phyloP scores from a whole-genome alignment of 2,113 vertebrate genomes.

The Typhlomys cinereus region DNA sequence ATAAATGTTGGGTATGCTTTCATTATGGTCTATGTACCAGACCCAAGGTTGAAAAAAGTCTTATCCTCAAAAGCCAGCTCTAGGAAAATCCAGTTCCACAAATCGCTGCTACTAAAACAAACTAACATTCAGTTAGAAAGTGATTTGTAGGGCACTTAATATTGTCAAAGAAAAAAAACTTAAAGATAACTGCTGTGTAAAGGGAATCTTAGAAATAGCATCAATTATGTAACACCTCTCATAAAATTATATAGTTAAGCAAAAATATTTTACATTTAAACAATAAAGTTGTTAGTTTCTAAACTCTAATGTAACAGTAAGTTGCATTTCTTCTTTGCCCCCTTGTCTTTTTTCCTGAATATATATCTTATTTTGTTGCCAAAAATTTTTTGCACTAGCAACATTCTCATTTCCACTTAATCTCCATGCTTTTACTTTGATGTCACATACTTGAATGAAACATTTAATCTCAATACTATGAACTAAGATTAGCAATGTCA shows the following conservation, averaged over 20 bases:
- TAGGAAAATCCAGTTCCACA: not conserved
- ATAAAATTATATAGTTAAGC: not conserved
- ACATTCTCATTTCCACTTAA: conserved; percentile 42
- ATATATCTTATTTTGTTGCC: conserved; percentile 19
- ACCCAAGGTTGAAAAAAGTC: not conserved
- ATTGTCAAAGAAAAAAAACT: not conserved
- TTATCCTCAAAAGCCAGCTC: not conserved
- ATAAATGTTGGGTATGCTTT: not conserved
- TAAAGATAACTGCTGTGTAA: not conserved
- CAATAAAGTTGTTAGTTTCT: not conserved
- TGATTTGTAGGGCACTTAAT: not conserved
- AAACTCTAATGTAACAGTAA: not conserved
- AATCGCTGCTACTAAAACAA: not conserved
- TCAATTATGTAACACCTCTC: not conserved
- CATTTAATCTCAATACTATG: not conserved
- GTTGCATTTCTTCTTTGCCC: not conserved
- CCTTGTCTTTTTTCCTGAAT: not conserved
- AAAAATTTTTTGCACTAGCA: conserved; percentile 8
- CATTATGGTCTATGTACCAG: not conserved
- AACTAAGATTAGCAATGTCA: conserved; percentile 18
- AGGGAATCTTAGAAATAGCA: not conserved
- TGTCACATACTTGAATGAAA: conserved; percentile 19
- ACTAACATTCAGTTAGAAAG: not conserved
- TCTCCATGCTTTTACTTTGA: not conserved
- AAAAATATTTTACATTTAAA: not conserved